Conservation (phyloP, 2,888 invertebrate genomes). For the Microplitis manilae region DNA sequence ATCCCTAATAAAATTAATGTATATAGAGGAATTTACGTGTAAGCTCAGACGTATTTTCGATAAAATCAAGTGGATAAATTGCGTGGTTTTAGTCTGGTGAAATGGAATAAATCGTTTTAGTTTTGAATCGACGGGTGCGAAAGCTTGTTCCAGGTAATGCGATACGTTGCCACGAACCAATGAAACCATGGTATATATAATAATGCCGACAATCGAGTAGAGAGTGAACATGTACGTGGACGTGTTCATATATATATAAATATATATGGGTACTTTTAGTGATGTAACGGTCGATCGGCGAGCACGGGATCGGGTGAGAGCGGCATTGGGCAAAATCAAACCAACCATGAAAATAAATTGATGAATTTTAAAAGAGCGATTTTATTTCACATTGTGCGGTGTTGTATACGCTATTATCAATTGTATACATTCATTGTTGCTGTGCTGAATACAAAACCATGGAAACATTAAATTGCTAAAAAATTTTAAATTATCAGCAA, state of each 20-base stretch:
- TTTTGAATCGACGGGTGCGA: not conserved
- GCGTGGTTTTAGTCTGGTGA: not conserved
- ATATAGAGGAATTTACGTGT: too few relatives aligned
- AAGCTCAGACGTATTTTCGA: not conserved
- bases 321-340: not conserved
- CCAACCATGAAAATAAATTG: not conserved
- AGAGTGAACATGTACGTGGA: not conserved
- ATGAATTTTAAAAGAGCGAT: not conserved
- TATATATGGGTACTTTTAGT: not conserved
- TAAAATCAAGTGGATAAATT: not conserved
- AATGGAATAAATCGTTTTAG: not conserved
- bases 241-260: not conserved
- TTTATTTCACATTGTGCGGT: not conserved
- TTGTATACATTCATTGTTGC: not conserved
- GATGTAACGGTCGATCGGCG: not conserved
- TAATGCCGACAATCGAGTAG: not conserved
- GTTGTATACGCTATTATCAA: not conserved
- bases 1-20: too few relatives aligned
- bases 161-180: not conserved
- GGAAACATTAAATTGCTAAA: not conserved
- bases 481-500: not conserved
- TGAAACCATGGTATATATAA: not conserved
- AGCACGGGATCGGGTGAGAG: too few relatives aligned
- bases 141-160: not conserved
- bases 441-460: not conserved